Evolutionary conservation across 2,113 vertebrate genomes (phyloP).

Genomic region (Boulengeromyrus knoepffleri): DNA sequence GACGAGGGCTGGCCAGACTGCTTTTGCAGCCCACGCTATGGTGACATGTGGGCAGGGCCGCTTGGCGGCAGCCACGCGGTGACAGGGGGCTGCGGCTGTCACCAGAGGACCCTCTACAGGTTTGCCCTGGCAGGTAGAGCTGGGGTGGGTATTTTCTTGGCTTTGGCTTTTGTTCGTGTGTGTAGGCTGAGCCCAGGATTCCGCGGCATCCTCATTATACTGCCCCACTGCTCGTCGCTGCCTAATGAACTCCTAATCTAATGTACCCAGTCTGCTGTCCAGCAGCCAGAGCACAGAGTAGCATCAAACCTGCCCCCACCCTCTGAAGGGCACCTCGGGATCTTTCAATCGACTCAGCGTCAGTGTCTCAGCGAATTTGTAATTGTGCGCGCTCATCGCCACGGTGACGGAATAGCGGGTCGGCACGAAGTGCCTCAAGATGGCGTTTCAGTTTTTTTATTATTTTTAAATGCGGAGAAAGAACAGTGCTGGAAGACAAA

Average conservation of each 20-base stretch:
- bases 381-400: background rate
- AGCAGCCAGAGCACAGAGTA: background rate
- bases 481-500: background rate
- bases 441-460: background rate
- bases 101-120: background rate
- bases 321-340: background rate
- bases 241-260: conserved; percentile 50
- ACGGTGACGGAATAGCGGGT: background rate
- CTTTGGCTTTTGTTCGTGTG: conserved; percentile 18
- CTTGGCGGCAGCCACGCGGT: background rate
- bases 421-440: background rate
- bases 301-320: background rate
- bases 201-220: conserved; percentile 48
- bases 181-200: conserved; percentile 27
- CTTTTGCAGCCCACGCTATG: background rate
- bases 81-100: background rate
- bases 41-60: background rate
- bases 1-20: background rate
- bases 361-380: background rate
- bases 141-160: background rate
- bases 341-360: background rate
- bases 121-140: background rate
- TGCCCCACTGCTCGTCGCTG: conserved; percentile 4
- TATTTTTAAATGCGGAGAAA: background rate
- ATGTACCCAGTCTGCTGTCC: background rate